Evolutionary conservation across 2,113 vertebrate genomes (phyloP).

Genomic region (Tachycineta bicolor): DNA sequence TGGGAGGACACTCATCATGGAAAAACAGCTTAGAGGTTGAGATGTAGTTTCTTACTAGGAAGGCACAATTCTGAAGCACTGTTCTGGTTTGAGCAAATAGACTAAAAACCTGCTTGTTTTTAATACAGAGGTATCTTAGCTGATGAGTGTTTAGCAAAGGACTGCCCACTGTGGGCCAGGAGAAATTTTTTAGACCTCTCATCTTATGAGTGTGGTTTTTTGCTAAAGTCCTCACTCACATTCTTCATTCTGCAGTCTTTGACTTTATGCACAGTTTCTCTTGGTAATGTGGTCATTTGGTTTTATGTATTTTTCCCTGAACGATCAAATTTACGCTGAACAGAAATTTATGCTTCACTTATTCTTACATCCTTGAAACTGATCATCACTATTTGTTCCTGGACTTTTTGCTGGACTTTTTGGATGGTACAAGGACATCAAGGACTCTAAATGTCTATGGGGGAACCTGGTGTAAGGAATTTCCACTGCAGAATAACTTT

Average conservation of each 20-base stretch:
- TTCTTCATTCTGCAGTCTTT: background rate
- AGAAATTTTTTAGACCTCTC: background rate
- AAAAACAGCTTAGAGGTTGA: background rate
- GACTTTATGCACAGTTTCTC: background rate
- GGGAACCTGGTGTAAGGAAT: background rate
- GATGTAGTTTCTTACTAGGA: background rate
- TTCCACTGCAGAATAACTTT: background rate
- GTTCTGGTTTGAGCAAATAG: background rate
- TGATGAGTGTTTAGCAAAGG: background rate
- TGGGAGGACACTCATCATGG: background rate
- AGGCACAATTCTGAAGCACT: background rate
- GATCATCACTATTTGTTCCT: background rate
- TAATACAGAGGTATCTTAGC: background rate
- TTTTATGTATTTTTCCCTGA: background rate
- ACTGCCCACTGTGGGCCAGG: background rate
- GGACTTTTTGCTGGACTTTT: background rate
- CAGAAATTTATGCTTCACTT: background rate
- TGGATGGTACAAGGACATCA: background rate
- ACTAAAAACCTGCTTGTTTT: background rate
- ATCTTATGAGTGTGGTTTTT: background rate
- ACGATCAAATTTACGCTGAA: background rate
- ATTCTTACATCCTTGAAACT: background rate
- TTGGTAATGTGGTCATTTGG: background rate
- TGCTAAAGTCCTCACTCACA: background rate
- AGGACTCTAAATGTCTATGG: background rate